Evolutionary conservation across 2,113 vertebrate species (phyloP).

Genomic region (Ctenomys sociabilis): DNA sequence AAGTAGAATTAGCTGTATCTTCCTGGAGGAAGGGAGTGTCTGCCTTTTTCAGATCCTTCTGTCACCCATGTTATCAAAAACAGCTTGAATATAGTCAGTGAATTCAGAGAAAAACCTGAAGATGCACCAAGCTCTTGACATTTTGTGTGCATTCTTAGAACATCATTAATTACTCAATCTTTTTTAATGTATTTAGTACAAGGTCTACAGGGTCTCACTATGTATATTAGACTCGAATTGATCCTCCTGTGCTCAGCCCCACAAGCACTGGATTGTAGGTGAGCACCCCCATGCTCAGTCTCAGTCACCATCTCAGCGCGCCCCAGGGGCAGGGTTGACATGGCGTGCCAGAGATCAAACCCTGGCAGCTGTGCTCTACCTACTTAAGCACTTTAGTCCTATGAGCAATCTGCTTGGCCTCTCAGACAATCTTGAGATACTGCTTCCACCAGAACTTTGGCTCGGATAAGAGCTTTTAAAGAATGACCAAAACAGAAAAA

Average conservation of each 20-base stretch:
- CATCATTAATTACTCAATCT: not conserved
- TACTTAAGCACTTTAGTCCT: no score
- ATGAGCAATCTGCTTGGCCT: no score
- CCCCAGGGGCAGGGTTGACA: no score
- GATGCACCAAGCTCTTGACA: not conserved
- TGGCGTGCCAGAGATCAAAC: no score
- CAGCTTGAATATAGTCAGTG: not conserved
- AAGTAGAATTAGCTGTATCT: not conserved
- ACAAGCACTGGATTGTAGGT: no score
- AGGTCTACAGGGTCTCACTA: no score
- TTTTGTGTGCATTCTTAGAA: not conserved
- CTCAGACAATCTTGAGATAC: not conserved
- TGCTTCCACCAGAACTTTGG: not conserved
- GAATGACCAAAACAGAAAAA: slow-evolving; percentile 30
- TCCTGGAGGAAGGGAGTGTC: not conserved
- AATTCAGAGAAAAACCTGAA: not conserved
- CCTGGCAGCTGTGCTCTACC: no score
- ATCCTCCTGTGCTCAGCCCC: no score
- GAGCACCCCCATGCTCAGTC: no score
- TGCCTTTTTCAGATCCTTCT: not conserved
- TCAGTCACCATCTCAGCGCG: no score
- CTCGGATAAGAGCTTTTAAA: not conserved
- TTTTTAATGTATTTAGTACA: no score
- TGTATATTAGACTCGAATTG: no score
- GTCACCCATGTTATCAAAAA: not conserved